Percentiles rank a stretch among this genome's conserved stretches.
phyloP scores from a whole-genome alignment of 2,113 vertebrate species.

The Mustela nigripes region DNA sequence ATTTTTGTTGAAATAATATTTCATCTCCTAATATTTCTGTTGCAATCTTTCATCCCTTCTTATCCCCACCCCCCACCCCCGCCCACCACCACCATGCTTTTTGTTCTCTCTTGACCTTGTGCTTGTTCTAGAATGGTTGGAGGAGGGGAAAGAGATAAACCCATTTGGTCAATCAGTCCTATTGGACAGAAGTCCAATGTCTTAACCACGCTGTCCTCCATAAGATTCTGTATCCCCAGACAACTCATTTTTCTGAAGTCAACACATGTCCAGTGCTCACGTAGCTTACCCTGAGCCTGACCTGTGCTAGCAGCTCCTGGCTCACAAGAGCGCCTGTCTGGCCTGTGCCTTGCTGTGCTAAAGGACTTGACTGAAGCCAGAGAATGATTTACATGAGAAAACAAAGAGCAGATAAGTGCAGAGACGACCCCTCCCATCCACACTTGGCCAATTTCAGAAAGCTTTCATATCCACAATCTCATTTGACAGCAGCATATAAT shows the following conservation, averaged over 20 bases:
- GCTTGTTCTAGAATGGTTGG: neutral
- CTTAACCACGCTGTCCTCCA: neutral
- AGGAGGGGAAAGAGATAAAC: neutral
- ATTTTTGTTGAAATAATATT: conserved; percentile 52
- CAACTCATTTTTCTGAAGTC: neutral
- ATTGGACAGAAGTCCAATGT: neutral
- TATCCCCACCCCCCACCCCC: neutral
- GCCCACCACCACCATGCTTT: neutral
- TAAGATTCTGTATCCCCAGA: neutral
- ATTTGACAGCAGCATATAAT: neutral
- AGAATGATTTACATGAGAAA: neutral
- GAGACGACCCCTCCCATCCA: neutral
- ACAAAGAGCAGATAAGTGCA: neutral
- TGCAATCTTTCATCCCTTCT: neutral
- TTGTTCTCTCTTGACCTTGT: neutral
- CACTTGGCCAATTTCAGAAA: neutral
- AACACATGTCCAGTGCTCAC: neutral
- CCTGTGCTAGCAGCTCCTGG: neutral
- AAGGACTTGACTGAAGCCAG: neutral
- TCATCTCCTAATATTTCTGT: conserved; percentile 38
- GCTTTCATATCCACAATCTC: neutral
- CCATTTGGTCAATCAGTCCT: neutral
- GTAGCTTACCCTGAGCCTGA: neutral
- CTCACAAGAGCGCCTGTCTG: neutral
- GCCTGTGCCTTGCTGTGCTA: neutral